Base-by-base conservation (phyloP, 2,797 vertebrate genomes). In the Paedocypris micromegethes region DNA sequence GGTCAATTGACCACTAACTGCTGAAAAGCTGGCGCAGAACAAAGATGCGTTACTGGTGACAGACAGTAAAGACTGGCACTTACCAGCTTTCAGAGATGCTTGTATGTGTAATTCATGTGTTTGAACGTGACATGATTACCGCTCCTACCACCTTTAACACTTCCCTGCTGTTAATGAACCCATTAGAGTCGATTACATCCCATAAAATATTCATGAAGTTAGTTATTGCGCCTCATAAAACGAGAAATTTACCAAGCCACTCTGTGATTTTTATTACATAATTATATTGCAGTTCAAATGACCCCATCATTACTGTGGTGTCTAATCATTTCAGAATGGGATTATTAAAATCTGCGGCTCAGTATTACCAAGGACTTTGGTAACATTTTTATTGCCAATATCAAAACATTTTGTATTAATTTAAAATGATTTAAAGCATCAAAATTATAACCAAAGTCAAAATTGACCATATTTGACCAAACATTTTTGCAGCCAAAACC, bases 121-220 rank as follows among this genome's bases (percentile, higher is more conserved):
- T 56, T 70, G 45, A 70, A 63, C 39, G 9, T 59, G 40, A 54
- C 39, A 57, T 63, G 56, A 57, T 50, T 57, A 70, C 53, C 47
- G 44, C 48, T 60, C 43, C 66, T 68, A 46, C 60, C 48, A 68
- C 64, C 64, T 66, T 66, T 43, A 42, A 54, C 2, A 4, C 46
- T 57, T 66, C 58, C 49, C 57, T 42, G 57, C 59, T 6, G 47
- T 55, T 70, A 64, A 70, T 57, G 60, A 64, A 70, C 56, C 59
- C 68, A 70, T 70, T 58, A 58, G 9, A 64, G 53, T 38, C 43
- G 41, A 64, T 46, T 49, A 57, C 45, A 54, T 37, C 8, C 5
- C 53, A 58, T 70, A 23, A 70, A 64, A 64, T 43, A 70, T 64
- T 64, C 53, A 64, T 51, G n/a, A 42, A 57, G 53, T 40, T 44